Conservation (phyloP, 2,113 vertebrate species). For the Noturus placidus region DNA sequence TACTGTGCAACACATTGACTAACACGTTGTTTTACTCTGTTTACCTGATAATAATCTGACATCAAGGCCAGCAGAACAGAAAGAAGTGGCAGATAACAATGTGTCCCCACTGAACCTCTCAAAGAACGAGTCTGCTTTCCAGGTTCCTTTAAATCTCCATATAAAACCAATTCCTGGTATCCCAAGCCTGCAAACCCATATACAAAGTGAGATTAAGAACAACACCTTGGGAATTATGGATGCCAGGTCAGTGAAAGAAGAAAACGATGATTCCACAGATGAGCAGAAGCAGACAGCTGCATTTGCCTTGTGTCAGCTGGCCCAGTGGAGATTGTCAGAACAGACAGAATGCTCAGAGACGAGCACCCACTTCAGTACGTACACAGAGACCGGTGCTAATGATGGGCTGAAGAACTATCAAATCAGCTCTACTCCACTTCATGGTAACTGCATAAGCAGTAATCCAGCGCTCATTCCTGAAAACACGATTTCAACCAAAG, state of each 20-base stretch:
- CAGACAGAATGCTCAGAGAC: not conserved
- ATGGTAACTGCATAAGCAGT: not conserved
- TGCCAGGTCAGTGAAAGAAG: conserved; percentile 26
- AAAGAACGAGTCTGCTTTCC: conserved; percentile 65
- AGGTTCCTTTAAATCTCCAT: conserved; percentile 85
- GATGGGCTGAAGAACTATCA: not conserved
- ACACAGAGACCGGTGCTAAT: not conserved
- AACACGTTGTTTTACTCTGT: not conserved
- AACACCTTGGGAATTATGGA: conserved; percentile 1
- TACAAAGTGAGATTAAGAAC: not conserved
- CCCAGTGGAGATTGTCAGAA: conserved; percentile 50
- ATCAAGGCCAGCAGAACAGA: conserved; percentile 3
- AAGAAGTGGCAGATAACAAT: conserved; percentile 47
- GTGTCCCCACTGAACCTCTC: conserved; percentile 86
- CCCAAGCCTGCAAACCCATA: not conserved
- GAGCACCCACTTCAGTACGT: not conserved
- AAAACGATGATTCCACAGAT: conserved; percentile 75
- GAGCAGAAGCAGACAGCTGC: conserved; percentile 86
- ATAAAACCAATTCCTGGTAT: conserved; percentile 71
- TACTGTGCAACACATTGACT: not conserved
- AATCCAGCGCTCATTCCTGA: not conserved
- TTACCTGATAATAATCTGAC: conserved; percentile 54
- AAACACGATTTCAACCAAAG: not conserved
- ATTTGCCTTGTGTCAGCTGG: conserved; percentile 91
- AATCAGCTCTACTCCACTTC: not conserved